These are phyloP conservation scores for Teleogryllus occipitalis DNA, from an alignment of 1,140 invertebrate species.

Conservation along the genomic window DNA sequence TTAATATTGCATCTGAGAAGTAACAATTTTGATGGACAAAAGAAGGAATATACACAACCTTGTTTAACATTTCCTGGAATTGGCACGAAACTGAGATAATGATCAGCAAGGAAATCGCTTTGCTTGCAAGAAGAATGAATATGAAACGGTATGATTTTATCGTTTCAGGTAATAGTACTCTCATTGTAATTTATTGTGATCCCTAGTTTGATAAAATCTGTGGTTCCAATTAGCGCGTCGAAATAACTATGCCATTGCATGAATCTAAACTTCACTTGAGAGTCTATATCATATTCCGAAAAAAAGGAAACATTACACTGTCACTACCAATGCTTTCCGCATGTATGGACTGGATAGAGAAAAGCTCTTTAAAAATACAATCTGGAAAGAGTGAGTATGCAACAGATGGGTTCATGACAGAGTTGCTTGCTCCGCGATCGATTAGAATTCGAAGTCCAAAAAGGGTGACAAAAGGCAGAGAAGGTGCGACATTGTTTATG, in stretches of 20 bases:
- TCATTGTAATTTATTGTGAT: no score
- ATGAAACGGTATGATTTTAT: background rate
- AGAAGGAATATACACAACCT: background rate
- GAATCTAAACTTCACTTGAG: background rate
- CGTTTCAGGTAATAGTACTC: no score
- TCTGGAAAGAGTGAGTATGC: background rate
- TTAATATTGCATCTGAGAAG: no score
- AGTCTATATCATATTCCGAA: background rate
- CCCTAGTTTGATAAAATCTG: no score
- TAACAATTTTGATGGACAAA: no score
- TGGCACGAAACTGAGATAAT: background rate
- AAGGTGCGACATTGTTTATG: background rate
- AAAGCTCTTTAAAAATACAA: background rate
- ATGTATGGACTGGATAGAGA: background rate
- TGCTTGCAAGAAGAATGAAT: constrained; percentile 1
- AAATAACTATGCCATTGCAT: constrained; percentile 5
- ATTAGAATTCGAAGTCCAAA: background rate
- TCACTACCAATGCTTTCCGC: background rate
- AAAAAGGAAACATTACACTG: background rate
- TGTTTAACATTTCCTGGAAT: constrained; percentile 6
- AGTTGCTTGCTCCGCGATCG: background rate
- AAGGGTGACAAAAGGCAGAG: background rate
- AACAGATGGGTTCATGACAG: no score
- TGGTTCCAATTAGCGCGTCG: background rate
- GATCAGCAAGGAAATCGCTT: background rate